phyloP scores from a whole-genome alignment of 2,888 invertebrate genomes.

The Noctua pronuba region DNA sequence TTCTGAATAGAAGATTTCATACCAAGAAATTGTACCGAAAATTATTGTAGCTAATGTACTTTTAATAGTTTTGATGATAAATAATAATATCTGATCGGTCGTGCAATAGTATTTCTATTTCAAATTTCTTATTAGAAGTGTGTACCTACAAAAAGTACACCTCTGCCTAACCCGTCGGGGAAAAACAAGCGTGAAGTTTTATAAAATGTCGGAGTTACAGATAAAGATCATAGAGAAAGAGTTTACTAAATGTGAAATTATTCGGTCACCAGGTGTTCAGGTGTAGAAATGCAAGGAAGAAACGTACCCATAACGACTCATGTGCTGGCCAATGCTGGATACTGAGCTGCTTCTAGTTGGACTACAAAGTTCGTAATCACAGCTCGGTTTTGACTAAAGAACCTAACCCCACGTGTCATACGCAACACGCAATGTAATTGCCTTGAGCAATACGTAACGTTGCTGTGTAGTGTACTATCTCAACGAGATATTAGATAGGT shows the following conservation, averaged over 20 bases:
- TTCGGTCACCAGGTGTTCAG: conserved; percentile 10
- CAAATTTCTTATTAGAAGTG: not conserved
- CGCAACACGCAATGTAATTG: not conserved
- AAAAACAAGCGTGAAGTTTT: not conserved
- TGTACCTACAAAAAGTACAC: not conserved
- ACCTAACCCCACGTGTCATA: not conserved
- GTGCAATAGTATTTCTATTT: not conserved
- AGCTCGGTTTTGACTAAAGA: not conserved
- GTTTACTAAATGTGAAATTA: not conserved
- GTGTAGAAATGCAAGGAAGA: not conserved
- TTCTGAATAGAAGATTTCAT: conserved; percentile 1
- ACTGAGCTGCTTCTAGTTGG: not conserved
- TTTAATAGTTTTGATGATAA: not conserved
- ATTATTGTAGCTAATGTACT: not conserved
- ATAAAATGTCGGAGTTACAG: not conserved
- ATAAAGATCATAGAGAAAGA: not conserved
- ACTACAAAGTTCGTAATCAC: not conserved
- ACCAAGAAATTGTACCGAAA: conserved; percentile 12
- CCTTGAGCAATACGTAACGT: conserved; percentile 7
- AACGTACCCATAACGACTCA: not conserved
- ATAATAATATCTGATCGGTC: not conserved
- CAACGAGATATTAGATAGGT: not conserved
- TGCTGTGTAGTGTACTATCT: not conserved
- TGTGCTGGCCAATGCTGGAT: not conserved
- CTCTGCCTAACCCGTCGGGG: not conserved